Evolutionary conservation across 2,888 invertebrate species (phyloP), one percentile per base, ranked within the genome.

Genomic region (Candidula unifasciata): DNA sequence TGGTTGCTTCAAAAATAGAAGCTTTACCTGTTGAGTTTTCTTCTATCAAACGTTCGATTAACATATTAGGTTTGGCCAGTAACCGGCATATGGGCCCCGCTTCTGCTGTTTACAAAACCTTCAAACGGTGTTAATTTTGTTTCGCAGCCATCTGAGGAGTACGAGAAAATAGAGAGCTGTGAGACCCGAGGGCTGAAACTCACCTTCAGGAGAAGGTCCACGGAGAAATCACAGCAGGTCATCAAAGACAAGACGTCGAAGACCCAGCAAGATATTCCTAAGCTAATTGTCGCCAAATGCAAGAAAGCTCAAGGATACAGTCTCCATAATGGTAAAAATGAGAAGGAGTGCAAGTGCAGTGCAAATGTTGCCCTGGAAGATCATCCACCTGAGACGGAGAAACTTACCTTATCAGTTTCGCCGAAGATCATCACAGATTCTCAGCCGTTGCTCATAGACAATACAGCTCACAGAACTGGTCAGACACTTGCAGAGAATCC

Each of bases 161-260:
- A 77, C n/a, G 78, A 83, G 8, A 60, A 54, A n/a, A 73, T 83
- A 27, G 83, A 83, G 37, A 83, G 83, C 52, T 83, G 79, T 44
- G 83, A 83, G 44, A 77, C 71, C 5, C 66, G 73, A 21, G 83
- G 83, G 5, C 73, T 83, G 27, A 83, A 83, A 35, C 71, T 83
- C 0, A 83, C 83, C 3, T 83, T 83, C 66, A 71, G 83, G 60
- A 83, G 83, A 44, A 57, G 79, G 21, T 83, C 83, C 0, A 52
- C 83, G 16, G 83, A 83, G n/a, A 79, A 68, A 64, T 54, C 68
- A 16, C 44, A 52, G 52, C 37, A 54, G 54, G 30, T 10, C 13
- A 33, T 44, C 18, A 60, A 44, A 68, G 82, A 82, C 1, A 74
- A 74, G 30, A 5, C 66, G 6, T 1, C 21, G 1, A 76, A 76